Percentiles rank a stretch among this genome's conserved stretches.
Evolutionary conservation across 2,797 vertebrate species (phyloP).

Genomic region (Percopsis omiscomaycus): DNA sequence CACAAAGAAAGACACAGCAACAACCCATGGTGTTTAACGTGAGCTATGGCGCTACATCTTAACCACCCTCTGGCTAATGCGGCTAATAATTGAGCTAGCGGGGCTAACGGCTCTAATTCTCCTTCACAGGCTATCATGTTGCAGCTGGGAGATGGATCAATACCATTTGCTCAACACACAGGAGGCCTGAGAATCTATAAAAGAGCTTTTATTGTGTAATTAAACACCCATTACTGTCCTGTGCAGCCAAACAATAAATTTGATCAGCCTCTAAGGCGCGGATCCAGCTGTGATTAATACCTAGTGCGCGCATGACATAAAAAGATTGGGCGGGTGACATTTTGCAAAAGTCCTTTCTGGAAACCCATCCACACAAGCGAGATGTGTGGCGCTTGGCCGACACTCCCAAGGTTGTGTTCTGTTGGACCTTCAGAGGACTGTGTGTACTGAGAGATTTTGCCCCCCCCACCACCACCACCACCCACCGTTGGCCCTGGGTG

Average conservation of each 20-base stretch:
- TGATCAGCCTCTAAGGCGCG: conserved; percentile 90
- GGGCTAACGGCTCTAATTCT: conserved; percentile 88
- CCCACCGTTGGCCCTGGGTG: not conserved
- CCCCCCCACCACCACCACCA: not conserved
- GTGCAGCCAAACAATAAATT: conserved; percentile 94
- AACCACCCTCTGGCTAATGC: conserved; percentile 68
- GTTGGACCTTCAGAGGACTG: conserved; percentile 6
- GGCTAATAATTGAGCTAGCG: conserved; percentile 75
- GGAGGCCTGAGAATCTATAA: conserved; percentile 96
- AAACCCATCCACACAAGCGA: not conserved
- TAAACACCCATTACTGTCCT: conserved; percentile 99
- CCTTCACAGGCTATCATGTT: conserved; percentile 93
- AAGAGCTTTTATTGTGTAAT: conserved; percentile 98
- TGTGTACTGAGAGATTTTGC: not conserved
- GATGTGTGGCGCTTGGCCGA: not conserved
- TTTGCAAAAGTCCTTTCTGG: conserved; percentile 71
- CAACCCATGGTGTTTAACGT: not conserved
- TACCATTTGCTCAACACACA: conserved; percentile 93
- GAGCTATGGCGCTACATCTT: conserved; percentile 54
- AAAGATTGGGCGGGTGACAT: conserved; percentile 76
- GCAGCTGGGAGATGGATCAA: conserved; percentile 93
- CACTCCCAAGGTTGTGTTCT: conserved; percentile 44
- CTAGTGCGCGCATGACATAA: conserved; percentile 77
- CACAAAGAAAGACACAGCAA: too few relatives aligned
- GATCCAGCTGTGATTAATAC: conserved; percentile 91